phyloP scores from a whole-genome alignment of 2,797 vertebrate genomes.

The Thaleichthys pacificus region DNA sequence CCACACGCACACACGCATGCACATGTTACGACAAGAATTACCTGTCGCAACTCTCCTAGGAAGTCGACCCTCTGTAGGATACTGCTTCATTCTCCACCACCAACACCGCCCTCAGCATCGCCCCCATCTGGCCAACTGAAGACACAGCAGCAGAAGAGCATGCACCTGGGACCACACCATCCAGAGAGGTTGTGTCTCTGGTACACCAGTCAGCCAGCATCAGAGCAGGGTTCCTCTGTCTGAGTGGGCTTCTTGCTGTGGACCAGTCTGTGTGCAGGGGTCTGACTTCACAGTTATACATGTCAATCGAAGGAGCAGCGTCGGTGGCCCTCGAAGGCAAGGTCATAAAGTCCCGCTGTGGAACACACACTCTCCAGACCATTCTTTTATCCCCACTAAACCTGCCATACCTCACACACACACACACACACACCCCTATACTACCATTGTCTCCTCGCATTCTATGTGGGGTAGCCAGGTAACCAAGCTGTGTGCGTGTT shows the following conservation, averaged over 20 bases:
- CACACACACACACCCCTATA: conserved; percentile 14
- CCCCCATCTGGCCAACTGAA: background rate
- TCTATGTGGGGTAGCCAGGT: conserved; percentile 56
- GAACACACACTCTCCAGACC: background rate
- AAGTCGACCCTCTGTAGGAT: too few species aligned
- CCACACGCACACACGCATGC: too few species aligned
- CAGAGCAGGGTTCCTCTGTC: background rate
- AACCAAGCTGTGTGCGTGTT: conserved; percentile 32
- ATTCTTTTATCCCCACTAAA: background rate
- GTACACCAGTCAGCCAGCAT: background rate
- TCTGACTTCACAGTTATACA: background rate
- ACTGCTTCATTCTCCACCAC: background rate
- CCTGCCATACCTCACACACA: conserved; percentile 10
- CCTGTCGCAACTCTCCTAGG: background rate
- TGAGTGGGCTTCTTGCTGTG: background rate
- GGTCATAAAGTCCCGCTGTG: background rate
- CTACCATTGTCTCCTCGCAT: conserved; percentile 25
- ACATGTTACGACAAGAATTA: background rate
- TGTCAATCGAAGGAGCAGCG: background rate
- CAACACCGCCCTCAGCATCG: background rate
- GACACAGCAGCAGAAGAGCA: background rate
- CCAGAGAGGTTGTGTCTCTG: background rate
- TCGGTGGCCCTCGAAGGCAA: too few species aligned
- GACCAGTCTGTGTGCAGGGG: background rate
- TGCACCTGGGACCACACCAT: too few species aligned